These are phyloP conservation scores for Anguilla obscura DNA, from an alignment of 2,797 vertebrate genomes.

Conservation along the genomic window DNA sequence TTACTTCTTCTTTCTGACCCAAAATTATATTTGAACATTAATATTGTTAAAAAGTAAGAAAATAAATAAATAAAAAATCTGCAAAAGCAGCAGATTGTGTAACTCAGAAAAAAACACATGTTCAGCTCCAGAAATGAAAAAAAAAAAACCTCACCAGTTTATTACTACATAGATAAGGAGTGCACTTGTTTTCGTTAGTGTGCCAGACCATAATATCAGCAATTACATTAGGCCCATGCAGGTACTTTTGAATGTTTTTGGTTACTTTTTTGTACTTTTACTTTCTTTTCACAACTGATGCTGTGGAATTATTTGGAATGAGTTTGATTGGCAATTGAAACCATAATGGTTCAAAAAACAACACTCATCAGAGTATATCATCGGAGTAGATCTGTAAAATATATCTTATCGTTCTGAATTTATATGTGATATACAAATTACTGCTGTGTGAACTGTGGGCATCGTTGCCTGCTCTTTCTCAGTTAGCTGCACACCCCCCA, in stretches of 20 bases:
- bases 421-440: neutral
- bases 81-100: neutral
- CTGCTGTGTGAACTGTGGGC: neutral
- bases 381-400: neutral
- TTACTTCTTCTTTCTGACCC: neutral
- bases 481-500: neutral
- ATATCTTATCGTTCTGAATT: neutral
- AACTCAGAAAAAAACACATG: neutral
- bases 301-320: neutral
- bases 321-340: neutral
- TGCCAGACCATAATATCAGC: neutral
- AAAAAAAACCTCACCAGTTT: neutral
- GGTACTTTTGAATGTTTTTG: neutral
- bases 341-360: neutral
- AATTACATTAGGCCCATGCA: neutral
- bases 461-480: neutral
- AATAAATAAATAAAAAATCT: neutral
- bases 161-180: neutral
- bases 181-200: neutral
- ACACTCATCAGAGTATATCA: neutral
- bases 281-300: neutral
- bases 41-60: neutral
- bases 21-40: neutral
- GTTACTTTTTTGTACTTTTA: neutral
- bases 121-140: neutral